A percentile compares a stretch with the other conserved stretches of the same genome.
phyloP scores from a whole-genome alignment of 2,888 invertebrate species.

The Cremastinae sp. region DNA sequence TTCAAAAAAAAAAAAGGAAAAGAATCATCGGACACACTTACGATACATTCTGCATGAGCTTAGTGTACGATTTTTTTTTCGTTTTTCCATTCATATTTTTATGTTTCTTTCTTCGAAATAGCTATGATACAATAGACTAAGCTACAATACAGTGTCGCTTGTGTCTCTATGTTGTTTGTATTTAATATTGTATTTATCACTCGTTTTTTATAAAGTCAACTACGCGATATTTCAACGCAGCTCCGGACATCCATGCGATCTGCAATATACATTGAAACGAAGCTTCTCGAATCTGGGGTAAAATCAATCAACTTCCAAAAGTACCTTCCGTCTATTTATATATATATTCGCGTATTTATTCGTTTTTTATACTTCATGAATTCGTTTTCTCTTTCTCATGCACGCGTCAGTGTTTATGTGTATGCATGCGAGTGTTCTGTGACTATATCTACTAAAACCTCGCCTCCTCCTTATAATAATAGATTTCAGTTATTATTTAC shows the following conservation, averaged over 20 bases:
- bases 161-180: conserved; percentile 35
- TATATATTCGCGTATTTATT: background rate
- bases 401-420: conserved; percentile 11
- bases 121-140: conserved; percentile 58
- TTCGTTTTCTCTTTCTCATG: background rate
- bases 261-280: conserved; percentile 1
- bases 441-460: conserved; percentile 21
- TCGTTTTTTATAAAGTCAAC: conserved; percentile 42
- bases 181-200: conserved; percentile 38
- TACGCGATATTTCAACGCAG: conserved; percentile 28
- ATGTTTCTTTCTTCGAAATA: conserved; percentile 51
- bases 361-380: conserved; percentile 26
- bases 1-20: conserved; percentile 66
- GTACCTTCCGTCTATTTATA: conserved; percentile 49
- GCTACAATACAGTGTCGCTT: conserved; percentile 47
- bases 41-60: conserved; percentile 62
- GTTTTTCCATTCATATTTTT: conserved; percentile 15
- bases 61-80: conserved; percentile 42
- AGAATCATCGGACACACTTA: conserved; percentile 67
- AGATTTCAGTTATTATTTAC: conserved; percentile 61
- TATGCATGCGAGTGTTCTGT: conserved; percentile 26
- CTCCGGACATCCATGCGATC: background rate
- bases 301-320: conserved; percentile 53
- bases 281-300: conserved; percentile 24
- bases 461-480: conserved; percentile 10